phyloP scores from a whole-genome alignment of 1,140 invertebrate species.

The Lucilia cuprina region DNA sequence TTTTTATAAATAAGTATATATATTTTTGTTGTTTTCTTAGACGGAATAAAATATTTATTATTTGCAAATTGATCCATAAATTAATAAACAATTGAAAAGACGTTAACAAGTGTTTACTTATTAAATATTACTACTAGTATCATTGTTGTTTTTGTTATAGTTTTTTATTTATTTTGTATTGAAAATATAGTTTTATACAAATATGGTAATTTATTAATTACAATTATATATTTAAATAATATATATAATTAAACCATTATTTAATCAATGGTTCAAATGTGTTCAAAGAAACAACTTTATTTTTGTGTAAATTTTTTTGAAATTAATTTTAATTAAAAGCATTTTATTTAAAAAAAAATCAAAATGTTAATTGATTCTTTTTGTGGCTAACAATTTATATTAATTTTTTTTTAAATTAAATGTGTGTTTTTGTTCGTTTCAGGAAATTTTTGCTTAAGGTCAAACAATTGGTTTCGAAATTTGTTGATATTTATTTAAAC shows the following conservation, averaged over 20 bases:
- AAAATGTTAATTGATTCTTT: too few species aligned
- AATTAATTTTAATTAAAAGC: too few species aligned
- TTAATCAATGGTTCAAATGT: neutral
- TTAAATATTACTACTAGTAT: neutral
- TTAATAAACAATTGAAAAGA: slow-evolving; percentile 28
- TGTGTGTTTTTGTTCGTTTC: too few species aligned
- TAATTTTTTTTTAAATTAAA: too few species aligned
- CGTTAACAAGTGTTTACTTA: slow-evolving; percentile 21
- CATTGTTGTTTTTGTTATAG: neutral
- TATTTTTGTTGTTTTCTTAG: neutral
- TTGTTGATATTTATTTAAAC: too few species aligned
- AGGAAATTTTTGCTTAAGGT: too few species aligned
- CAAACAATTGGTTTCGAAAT: too few species aligned
- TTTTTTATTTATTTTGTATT: neutral
- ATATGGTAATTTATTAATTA: slow-evolving; percentile 16
- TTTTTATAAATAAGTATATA: too few species aligned
- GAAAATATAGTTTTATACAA: neutral
- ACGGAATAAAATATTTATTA: slow-evolving; percentile 15
- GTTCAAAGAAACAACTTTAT: too few species aligned
- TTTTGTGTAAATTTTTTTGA: too few species aligned
- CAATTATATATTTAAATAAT: neutral
- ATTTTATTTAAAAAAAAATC: too few species aligned
- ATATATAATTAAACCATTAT: slow-evolving; percentile 6
- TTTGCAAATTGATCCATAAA: neutral
- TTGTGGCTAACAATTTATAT: too few species aligned